Conservation (phyloP, 2,797 vertebrate species). For the Melanogrammus aeglefinus region DNA sequence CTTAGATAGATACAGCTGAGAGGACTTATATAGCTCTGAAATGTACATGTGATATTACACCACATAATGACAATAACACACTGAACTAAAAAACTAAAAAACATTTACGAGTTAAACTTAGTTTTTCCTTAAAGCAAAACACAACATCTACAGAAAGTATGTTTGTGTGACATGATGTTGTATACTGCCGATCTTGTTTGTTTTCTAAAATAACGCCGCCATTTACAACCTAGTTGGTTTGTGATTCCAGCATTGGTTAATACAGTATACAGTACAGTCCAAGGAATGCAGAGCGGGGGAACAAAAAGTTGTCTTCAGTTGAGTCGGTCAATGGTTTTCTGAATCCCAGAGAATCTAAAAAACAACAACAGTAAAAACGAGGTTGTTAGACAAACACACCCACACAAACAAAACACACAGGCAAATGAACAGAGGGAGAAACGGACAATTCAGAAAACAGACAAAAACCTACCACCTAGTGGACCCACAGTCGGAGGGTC, state of each 20-base stretch:
- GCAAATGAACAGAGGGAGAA: not conserved
- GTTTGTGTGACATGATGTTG: not conserved
- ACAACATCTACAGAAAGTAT: not conserved
- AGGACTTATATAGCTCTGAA: not conserved
- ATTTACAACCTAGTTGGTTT: no score
- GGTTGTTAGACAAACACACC: not conserved
- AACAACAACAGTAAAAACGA: no score
- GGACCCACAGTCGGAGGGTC: slow-evolving; percentile 68
- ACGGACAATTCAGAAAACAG: not conserved
- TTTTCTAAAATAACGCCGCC: no score
- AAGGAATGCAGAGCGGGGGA: no score
- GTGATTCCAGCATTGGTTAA: no score
- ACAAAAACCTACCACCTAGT: slow-evolving; percentile 53
- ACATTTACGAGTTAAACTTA: not conserved
- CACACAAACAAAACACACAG: not conserved
- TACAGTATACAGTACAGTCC: no score
- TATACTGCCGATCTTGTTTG: not conserved
- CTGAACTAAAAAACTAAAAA: not conserved
- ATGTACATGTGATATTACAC: not conserved
- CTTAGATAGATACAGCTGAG: not conserved
- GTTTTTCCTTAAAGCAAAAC: not conserved
- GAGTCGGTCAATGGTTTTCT: no score
- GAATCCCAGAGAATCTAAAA: no score
- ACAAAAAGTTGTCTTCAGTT: no score
- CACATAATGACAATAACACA: not conserved